Base-by-base conservation (phyloP, 1,140 invertebrate species). In the Drosophila pruinosa region DNA sequence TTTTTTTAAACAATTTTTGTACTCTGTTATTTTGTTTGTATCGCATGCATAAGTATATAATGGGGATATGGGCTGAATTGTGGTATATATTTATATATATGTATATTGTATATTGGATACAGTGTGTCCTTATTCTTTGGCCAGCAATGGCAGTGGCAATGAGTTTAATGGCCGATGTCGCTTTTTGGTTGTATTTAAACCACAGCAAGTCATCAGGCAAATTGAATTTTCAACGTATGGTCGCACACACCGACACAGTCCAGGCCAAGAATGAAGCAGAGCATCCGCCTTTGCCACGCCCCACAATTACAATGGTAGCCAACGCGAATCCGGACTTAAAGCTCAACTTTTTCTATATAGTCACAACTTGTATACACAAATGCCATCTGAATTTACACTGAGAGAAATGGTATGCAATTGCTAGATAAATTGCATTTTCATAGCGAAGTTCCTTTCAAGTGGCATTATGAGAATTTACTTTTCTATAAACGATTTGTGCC, bases 171-270 rank as follows among this genome's bases (percentile, higher is more conserved):
- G 65, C 57, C 76, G 79, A 76, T 77, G 79, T 85, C 80, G 81
- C 68, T 80, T 85, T 85, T 80, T 85, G 81, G 74, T 72, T 72
- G 83, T 75, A 88, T 85, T 85, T 89, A 75, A 85, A 80, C 80
- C 85, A 78, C 80, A 85, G 85, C 80, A 83, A 89, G 86, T 90
- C 82, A 90, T 90, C 82, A 90, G 79, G 78, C 76, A 90, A 90
- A 90, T 90, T 90, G 86, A 90, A 89, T 90, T 89, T 89, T 89
- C 78, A 90, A 89, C 88, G 88, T 89, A 79, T 83, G 78, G 77
- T 75, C 77, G 74, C 75, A 73, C 75, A 78, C 72, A 78, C 75
- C 45, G 61, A 57, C 64, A 54, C 54, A 61, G n/a, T n/a, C n/a
- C 50, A 31, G 12, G 17, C 7, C 14, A 26, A 47, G 41, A 62